Conservation (phyloP, 2,888 invertebrate genomes). For the Orchesella flavescens region DNA sequence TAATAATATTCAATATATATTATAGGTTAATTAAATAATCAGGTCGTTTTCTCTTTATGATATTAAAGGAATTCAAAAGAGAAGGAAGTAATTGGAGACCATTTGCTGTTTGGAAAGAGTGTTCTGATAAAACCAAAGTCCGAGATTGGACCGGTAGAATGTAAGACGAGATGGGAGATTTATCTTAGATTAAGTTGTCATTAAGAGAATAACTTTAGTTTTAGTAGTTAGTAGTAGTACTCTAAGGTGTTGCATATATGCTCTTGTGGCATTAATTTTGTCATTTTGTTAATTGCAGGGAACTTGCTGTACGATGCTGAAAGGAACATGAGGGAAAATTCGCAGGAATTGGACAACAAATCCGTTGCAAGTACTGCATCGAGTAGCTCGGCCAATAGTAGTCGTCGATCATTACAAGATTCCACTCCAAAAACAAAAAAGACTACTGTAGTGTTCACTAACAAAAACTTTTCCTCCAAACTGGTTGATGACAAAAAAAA, state of each 20-base stretch:
- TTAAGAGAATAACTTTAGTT: background rate
- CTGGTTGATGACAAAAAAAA: background rate
- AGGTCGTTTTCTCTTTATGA: slow-evolving; percentile 4
- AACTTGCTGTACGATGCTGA: background rate
- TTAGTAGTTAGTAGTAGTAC: too few relatives aligned
- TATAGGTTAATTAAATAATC: too few relatives aligned
- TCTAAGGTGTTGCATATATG: too few relatives aligned
- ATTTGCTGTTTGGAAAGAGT: too few relatives aligned
- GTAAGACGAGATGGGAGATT: background rate
- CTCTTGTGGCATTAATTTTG: too few relatives aligned
- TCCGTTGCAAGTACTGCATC: background rate
- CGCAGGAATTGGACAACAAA: background rate
- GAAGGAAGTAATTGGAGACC: too few relatives aligned
- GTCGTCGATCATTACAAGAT: background rate
- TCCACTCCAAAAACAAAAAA: background rate
- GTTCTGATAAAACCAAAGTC: slow-evolving; percentile 10
- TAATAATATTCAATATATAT: too few relatives aligned
- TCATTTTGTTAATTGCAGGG: slow-evolving; percentile 1
- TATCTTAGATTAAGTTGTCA: background rate
- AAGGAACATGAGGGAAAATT: background rate
- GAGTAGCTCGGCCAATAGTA: background rate
- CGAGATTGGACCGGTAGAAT: background rate
- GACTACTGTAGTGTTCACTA: slow-evolving; percentile 9
- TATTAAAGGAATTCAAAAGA: too few relatives aligned
- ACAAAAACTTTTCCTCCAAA: slow-evolving; percentile 14